Evolutionary conservation across 1,140 invertebrate species (phyloP).

Genomic region (Chrysoperla carnea): DNA sequence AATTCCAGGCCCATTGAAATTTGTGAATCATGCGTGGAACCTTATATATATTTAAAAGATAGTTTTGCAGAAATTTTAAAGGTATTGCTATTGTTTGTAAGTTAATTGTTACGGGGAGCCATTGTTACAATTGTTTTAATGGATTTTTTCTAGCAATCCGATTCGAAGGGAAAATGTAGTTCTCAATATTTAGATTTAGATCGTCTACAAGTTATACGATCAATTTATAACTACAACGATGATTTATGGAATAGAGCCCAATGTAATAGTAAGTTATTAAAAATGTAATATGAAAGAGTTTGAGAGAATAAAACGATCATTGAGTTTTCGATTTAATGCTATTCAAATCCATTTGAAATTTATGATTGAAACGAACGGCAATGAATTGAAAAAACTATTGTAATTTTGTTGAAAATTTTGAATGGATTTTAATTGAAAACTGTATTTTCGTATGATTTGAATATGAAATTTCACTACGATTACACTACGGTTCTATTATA

Average conservation of each 20-base stretch:
- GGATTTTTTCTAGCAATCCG: conserved; percentile 10
- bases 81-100: conserved; percentile 15
- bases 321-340: conserved; percentile 4
- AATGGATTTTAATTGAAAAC: too few species aligned
- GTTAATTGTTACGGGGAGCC: too few species aligned
- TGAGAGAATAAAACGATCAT: too few species aligned
- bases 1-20: conserved; percentile 30
- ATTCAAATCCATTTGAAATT: conserved; percentile 3
- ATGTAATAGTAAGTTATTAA: conserved; percentile 31
- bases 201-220: conserved; percentile 29
- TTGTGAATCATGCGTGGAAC: conserved; percentile 29
- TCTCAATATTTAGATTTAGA: conserved; percentile 30
- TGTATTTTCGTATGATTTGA: too few species aligned
- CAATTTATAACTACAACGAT: conserved; percentile 26
- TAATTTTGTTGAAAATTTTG: too few species aligned
- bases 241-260: conserved; percentile 31
- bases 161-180: conserved; percentile 28
- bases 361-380: too few species aligned
- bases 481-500: too few species aligned
- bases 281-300: too few species aligned
- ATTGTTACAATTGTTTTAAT: conserved; percentile 2
- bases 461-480: too few species aligned
- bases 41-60: conserved; percentile 25
- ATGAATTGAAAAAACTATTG: too few species aligned
- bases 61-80: conserved; percentile 26